Evolutionary conservation across 2,888 invertebrate species (phyloP), one percentile per base, ranked within the genome.

Genomic region (Platycnemis pennipes): DNA sequence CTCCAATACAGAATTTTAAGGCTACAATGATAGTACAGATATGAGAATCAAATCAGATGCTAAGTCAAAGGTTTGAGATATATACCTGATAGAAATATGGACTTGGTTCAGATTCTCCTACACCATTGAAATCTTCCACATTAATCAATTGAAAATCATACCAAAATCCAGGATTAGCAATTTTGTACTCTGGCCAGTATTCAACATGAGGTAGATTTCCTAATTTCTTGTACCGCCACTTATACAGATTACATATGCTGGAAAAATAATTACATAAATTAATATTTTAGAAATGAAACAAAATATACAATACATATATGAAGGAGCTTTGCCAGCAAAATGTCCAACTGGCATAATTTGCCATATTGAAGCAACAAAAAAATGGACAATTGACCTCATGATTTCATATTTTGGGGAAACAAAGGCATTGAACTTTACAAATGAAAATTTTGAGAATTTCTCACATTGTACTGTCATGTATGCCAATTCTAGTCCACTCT

Each of bases 61-160:
- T n/a, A 53, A 94, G 42, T 69, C 26, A n/a, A 56, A 88, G 3
- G 42, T 86, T 63, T 46, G 45, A 46, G 86, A 91, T 89, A 19
- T 94, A 95, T 96, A 98, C 99, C 97, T 99, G 99, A 96, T 99
- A 99, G 96, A 99, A 99, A 96, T 99, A 99, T 0, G 99, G 99
- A 96, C 99, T 99, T 0, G 99, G 99, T 96, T 99, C 99, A 0
- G 99, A 98, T 97, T 99, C 99, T 0, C 99, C 99, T 16, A 98
- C 98, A 11, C 99, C 99, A 96, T 99, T 99, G 96, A 99, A 99
- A 96, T 99, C 99, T 95, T 98, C 98, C 0, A 99, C 99, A 96
- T 99, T 98, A 95, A 99, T 97, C 0, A 99, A 97, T 96, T 99
- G 99, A 97, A 98, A 99, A 96, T 99, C 99, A 96, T 98, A 98